These are phyloP conservation scores for Emydocephalus ijimae DNA, from an alignment of 2,113 vertebrate genomes.

Conservation along the genomic window DNA sequence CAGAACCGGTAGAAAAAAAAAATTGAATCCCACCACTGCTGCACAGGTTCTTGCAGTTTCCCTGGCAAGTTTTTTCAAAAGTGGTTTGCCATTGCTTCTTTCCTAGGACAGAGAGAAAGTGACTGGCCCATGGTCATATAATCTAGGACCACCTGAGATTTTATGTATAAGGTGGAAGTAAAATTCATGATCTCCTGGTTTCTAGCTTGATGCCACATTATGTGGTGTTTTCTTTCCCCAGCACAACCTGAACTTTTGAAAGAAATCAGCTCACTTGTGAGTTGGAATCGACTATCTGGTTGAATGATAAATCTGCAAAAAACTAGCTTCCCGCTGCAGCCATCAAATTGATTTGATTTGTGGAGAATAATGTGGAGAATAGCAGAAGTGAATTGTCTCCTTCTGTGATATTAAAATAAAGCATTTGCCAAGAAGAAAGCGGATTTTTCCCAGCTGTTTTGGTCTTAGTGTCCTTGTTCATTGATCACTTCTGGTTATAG, in stretches of 20 bases:
- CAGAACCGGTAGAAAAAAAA: too few relatives aligned
- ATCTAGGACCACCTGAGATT: neutral
- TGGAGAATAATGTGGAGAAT: constrained; percentile 14
- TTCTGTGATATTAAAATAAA: neutral
- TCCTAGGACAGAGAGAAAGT: neutral
- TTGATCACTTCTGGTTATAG: neutral
- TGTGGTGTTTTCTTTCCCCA: neutral
- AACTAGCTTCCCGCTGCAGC: neutral
- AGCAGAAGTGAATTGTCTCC: neutral
- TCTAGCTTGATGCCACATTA: neutral
- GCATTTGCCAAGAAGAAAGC: neutral
- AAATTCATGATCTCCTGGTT: neutral
- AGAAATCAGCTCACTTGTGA: neutral
- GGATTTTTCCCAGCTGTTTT: neutral
- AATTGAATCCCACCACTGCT: too few relatives aligned
- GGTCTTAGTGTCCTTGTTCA: constrained; percentile 4
- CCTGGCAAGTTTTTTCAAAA: too few relatives aligned
- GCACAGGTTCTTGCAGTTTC: neutral
- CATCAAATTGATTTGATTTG: constrained; percentile 14
- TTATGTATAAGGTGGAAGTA: neutral
- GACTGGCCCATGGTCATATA: neutral
- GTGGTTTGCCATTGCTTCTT: neutral
- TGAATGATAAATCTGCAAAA: neutral
- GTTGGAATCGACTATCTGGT: neutral
- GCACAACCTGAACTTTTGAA: constrained; percentile 5